Percentiles rank a stretch among this genome's conserved stretches.
Evolutionary conservation across 2,888 invertebrate species (phyloP).

Genomic region (Drosophila borborema): DNA sequence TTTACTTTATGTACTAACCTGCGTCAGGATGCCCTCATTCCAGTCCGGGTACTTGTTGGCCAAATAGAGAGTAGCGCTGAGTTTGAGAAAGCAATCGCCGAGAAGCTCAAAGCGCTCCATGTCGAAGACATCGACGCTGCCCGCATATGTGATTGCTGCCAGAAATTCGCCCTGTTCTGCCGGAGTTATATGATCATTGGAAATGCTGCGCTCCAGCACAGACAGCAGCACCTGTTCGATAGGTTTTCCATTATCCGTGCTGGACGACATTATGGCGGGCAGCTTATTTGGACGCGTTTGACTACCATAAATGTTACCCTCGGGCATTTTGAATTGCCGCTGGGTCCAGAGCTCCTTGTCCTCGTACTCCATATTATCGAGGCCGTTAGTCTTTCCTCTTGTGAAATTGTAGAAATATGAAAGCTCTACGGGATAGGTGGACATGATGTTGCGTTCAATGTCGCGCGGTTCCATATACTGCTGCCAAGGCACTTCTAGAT

Average conservation of each 20-base stretch:
- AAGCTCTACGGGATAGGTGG: slow-evolving; percentile 88
- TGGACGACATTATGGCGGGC: slow-evolving; percentile 37
- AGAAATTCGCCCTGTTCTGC: slow-evolving; percentile 84
- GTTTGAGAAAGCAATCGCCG: slow-evolving; percentile 94
- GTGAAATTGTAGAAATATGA: slow-evolving; percentile 90
- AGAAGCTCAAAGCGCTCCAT: slow-evolving; percentile 93
- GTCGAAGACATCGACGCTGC: slow-evolving; percentile 90
- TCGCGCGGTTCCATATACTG: slow-evolving; percentile 88
- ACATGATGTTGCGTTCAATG: slow-evolving; percentile 87
- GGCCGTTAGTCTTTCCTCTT: slow-evolving; percentile 45
- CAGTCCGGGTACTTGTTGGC: slow-evolving; percentile 88
- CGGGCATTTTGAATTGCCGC: slow-evolving; percentile 67
- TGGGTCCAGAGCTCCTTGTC: slow-evolving; percentile 62
- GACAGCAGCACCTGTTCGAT: slow-evolving; percentile 40
- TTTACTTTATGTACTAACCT: slow-evolving; percentile 55
- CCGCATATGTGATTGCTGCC: slow-evolving; percentile 89
- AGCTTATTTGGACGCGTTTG: neutral
- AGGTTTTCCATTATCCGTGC: slow-evolving; percentile 15
- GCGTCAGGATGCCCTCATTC: slow-evolving; percentile 91
- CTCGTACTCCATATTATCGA: slow-evolving; percentile 53
- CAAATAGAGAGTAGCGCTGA: slow-evolving; percentile 89
- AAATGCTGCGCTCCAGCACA: slow-evolving; percentile 66
- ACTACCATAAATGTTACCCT: slow-evolving; percentile 45
- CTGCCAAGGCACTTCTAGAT: slow-evolving; percentile 73
- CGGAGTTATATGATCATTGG: slow-evolving; percentile 45